phyloP scores from a whole-genome alignment of 37 sponge, comb jelly and placozoan species.

The Geodia barretti region DNA sequence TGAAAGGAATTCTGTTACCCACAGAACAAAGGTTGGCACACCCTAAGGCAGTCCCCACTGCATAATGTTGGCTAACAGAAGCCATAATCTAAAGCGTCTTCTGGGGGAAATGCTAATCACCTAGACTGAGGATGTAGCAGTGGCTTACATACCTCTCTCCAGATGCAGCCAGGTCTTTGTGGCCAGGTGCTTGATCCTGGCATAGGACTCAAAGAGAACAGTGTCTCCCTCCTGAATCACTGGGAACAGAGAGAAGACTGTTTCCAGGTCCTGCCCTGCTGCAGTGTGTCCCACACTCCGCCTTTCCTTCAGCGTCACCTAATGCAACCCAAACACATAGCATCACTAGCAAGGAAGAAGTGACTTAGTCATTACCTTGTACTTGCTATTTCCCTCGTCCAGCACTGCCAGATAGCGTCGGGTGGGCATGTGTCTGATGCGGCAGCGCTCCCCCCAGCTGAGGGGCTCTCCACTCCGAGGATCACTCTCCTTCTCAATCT shows the following conservation, averaged over 20 bases:
- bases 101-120: too few relatives aligned
- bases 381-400: not conserved
- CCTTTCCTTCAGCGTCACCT: too few relatives aligned
- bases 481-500: constrained; percentile 70
- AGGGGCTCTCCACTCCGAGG: constrained; percentile 64
- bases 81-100: too few relatives aligned
- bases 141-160: constrained; percentile 33
- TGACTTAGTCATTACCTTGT: too few relatives aligned
- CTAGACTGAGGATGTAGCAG: too few relatives aligned
- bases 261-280: constrained; percentile 26
- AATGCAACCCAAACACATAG: too few relatives aligned
- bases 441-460: constrained; percentile 70
- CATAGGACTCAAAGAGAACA: constrained; percentile 61
- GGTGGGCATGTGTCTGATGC: constrained; percentile 78
- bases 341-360: too few relatives aligned
- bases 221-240: constrained; percentile 64
- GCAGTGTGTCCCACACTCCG: not conserved
- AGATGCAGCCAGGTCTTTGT: constrained; percentile 72
- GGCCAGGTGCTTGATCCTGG: constrained; percentile 61
- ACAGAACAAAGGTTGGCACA: too few relatives aligned
- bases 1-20: too few relatives aligned
- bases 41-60: too few relatives aligned
- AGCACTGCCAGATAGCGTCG: constrained; percentile 69
- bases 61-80: too few relatives aligned
- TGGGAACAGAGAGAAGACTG: constrained; percentile 61